These are phyloP conservation scores for Microctenopoma lineatum DNA, from an alignment of 2,797 vertebrate species.

Conservation along the genomic window DNA sequence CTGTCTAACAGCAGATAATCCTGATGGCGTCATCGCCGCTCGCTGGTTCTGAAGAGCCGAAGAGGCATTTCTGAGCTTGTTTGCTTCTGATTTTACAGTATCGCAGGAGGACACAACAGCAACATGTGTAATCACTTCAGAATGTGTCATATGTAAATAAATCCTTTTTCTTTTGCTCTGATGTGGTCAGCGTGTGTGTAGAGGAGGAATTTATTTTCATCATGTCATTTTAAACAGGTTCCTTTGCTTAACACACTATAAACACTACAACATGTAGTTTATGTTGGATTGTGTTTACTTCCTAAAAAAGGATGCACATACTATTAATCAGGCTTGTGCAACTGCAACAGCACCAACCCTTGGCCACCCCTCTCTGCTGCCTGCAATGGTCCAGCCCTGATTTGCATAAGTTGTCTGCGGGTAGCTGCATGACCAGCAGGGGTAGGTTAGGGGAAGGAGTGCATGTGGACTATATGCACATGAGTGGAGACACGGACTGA, in stretches of 20 bases:
- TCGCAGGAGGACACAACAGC: not conserved
- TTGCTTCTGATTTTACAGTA: slow-evolving; percentile 32
- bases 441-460: slow-evolving; percentile 74
- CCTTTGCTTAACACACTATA: not conserved
- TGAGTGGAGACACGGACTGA: slow-evolving; percentile 71
- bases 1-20: slow-evolving; percentile 70
- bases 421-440: slow-evolving; percentile 88
- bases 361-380: slow-evolving; percentile 67
- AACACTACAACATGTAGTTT: not conserved
- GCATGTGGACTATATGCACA: slow-evolving; percentile 65
- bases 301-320: not conserved
- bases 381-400: slow-evolving; percentile 91
- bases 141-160: too few species aligned
- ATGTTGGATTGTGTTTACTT: not conserved
- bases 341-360: slow-evolving; percentile 34
- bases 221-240: not conserved
- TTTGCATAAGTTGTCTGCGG: slow-evolving; percentile 95
- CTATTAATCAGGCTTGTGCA: slow-evolving; percentile 4
- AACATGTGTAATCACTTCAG: not conserved
- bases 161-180: slow-evolving; percentile 6
- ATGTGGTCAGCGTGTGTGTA: slow-evolving; percentile 27
- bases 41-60: slow-evolving; percentile 25
- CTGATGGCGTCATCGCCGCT: slow-evolving; percentile 38
- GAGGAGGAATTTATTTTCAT: slow-evolving; percentile 46
- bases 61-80: slow-evolving; percentile 32